A percentile compares a stretch with the other conserved stretches of the same genome.
Evolutionary conservation across 2,113 vertebrate species (phyloP).

Genomic region (Ardeotis arabs): DNA sequence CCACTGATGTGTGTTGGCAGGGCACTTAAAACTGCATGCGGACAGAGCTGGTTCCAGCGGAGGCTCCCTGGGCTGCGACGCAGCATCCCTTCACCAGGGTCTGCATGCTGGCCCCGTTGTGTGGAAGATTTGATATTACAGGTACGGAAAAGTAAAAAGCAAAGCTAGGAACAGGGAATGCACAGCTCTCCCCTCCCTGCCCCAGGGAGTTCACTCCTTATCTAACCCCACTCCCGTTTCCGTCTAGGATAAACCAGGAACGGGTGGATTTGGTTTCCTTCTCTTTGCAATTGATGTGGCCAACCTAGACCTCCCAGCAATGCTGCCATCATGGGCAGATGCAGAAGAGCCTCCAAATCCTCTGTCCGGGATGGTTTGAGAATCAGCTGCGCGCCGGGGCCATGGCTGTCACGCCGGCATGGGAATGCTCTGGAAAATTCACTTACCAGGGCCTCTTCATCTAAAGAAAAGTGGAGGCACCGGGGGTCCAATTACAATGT

Average conservation of each 20-base stretch:
- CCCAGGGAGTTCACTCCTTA: background rate
- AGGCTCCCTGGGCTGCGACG: background rate
- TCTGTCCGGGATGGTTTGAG: background rate
- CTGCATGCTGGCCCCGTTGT: rapidly evolving
- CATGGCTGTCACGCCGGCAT: rapidly evolving
- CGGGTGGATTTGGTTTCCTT: background rate
- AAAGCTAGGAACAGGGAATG: background rate
- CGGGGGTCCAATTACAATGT: constrained; percentile 27
- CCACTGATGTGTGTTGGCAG: background rate
- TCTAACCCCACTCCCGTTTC: background rate
- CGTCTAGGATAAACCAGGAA: constrained; percentile 29
- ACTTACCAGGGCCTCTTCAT: background rate
- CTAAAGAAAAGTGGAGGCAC: background rate
- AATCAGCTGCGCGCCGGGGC: rapidly evolving
- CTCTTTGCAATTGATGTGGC: background rate
- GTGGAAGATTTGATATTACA: background rate
- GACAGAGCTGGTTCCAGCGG: background rate
- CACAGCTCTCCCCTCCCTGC: background rate
- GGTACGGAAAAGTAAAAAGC: background rate
- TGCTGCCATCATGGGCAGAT: rapidly evolving
- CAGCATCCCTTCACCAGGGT: background rate
- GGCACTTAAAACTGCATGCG: background rate
- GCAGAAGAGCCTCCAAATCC: background rate
- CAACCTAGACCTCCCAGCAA: background rate
- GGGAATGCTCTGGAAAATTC: background rate